phyloP scores from a whole-genome alignment of 2,888 invertebrate genomes.

The Neoaliturus tenellus region DNA sequence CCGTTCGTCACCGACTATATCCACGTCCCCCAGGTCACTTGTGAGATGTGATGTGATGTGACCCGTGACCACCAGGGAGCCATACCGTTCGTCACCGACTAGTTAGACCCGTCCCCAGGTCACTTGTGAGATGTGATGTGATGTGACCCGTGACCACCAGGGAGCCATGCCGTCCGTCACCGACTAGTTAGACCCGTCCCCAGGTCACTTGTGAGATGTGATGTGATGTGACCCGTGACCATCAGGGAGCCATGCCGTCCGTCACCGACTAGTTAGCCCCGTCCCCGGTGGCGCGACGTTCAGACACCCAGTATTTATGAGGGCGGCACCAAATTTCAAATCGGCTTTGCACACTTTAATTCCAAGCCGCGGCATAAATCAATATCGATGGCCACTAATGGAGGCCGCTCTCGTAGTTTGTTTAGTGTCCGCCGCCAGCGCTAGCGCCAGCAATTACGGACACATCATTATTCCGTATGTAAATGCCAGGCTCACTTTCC shows the following conservation, averaged over 20 bases:
- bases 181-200: too few relatives aligned
- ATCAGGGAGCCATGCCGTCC: background rate
- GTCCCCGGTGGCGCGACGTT: conserved; percentile 38
- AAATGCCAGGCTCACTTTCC: conserved; percentile 47
- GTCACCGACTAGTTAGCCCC: conserved; percentile 43
- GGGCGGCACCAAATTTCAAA: conserved; percentile 52
- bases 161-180: too few relatives aligned
- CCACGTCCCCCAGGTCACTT: too few relatives aligned
- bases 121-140: too few relatives aligned
- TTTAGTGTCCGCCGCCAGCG: conserved; percentile 48
- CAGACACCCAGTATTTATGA: conserved; percentile 48
- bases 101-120: too few relatives aligned
- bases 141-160: too few relatives aligned
- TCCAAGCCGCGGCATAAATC: conserved; percentile 50
- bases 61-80: too few relatives aligned
- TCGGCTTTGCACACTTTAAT: conserved; percentile 57
- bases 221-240: background rate
- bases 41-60: too few relatives aligned
- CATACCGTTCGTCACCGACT: too few relatives aligned
- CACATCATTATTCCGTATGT: conserved; percentile 51
- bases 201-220: too few relatives aligned
- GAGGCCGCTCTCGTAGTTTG: conserved; percentile 40
- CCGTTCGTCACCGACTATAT: background rate
- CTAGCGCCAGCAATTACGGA: conserved; percentile 41
- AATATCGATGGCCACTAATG: conserved; percentile 49